Percentiles rank a stretch among this genome's conserved stretches.
These are phyloP conservation scores for Boloria selene DNA, from an alignment of 2,888 invertebrate species.

Conservation along the genomic window DNA sequence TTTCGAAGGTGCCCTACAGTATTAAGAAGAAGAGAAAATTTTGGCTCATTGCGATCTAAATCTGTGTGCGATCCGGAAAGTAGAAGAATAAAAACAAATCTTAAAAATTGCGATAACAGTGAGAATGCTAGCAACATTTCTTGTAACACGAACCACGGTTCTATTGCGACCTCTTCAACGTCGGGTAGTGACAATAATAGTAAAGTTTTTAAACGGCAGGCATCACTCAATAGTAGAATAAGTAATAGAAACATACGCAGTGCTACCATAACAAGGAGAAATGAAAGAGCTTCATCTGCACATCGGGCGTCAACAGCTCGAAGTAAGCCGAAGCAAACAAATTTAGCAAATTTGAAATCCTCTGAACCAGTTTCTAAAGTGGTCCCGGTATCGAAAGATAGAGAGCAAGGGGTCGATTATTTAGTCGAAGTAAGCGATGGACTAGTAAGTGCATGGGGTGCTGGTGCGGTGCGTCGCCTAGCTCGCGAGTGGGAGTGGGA, in stretches of 20 bases:
- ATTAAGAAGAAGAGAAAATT: conserved; percentile 66
- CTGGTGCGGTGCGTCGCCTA: conserved; percentile 91
- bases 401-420: conserved; percentile 93
- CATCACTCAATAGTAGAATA: conserved; percentile 63
- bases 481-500: conserved; percentile 91
- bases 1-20: conserved; percentile 70
- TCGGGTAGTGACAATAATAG: conserved; percentile 74
- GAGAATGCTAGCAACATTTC: conserved; percentile 76
- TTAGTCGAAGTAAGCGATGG: conserved; percentile 93
- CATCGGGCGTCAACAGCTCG: conserved; percentile 85
- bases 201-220: conserved; percentile 66
- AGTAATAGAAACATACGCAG: conserved; percentile 75
- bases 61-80: conserved; percentile 78
- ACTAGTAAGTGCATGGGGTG: conserved; percentile 92
- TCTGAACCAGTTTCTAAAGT: conserved; percentile 77
- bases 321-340: conserved; percentile 76
- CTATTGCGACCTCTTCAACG: conserved; percentile 72
- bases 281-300: conserved; percentile 74
- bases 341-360: conserved; percentile 72
- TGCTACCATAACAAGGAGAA: conserved; percentile 72
- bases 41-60: conserved; percentile 70
- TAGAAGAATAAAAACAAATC: conserved; percentile 55
- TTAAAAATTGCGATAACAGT: conserved; percentile 66
- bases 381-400: conserved; percentile 82
- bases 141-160: conserved; percentile 68